Base-by-base conservation (phyloP, 2,888 invertebrate genomes). In the Steinernema scapterisci region DNA sequence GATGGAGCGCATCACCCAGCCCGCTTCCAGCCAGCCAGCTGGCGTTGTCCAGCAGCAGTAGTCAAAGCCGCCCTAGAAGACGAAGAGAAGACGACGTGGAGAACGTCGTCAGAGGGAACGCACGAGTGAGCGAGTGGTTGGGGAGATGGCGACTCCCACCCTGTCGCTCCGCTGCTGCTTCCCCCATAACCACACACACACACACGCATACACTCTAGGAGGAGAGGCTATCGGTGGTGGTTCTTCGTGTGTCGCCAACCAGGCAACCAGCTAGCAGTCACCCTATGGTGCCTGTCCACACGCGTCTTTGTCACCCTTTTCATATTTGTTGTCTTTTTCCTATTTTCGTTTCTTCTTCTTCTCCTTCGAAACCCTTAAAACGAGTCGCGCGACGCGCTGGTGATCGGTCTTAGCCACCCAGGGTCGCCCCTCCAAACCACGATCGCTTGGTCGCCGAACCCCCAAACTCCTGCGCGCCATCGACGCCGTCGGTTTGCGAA, bases 31-130 rank as follows among this genome's bases (percentile, higher is more conserved):
- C 54, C 54, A 54, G 54, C 63, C 63, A 63, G 63, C 63, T 63
- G 63, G 63, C 63, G 11, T 1, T 63, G 63, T 63, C 63, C 63
- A 63, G 63, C 63, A 63, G 54, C 63, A 63, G 63, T 31, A 63
- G 38, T 38, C 38, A 38, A 38, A 38, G 38, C 38, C 38, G 38
- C 38, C 38, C 38, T 6, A 9, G 38, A 9, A 38, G n/a, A n/a
- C n/a, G n/a, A n/a, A n/a, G n/a, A 38, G 38, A 38, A 38, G 38
- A 38, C 38, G 38, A 9, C 9, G 38, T 3, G 9, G 38, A 38
- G 5, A 9, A 38, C 38, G 38, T 38, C 38, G 38, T 38, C 38
- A 9, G 54, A 25, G 31, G 9, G 63, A 21, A 48, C 13, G 13
- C 48, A 48, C 48, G 48, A 48, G 48, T 19, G 38, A 48, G n/a